Percentiles rank a stretch among this genome's conserved stretches.
Conservation (phyloP, 92 coral and sea anemone genomes). For the Siderastrea siderea region DNA sequence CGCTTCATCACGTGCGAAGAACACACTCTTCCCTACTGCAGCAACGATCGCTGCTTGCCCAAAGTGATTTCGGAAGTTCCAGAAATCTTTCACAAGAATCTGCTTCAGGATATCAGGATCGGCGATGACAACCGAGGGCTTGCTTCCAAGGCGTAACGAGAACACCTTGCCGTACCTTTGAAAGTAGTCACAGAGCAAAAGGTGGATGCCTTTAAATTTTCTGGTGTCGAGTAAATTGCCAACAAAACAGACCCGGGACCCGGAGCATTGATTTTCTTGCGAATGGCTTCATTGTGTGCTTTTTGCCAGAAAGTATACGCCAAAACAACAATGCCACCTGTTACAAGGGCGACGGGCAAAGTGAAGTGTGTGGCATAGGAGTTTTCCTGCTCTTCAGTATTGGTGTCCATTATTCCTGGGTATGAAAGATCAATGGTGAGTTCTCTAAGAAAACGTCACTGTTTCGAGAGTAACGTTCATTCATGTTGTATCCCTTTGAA, state of each 20-base stretch:
- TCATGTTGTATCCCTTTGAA: no score
- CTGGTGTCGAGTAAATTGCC: constrained; percentile 75
- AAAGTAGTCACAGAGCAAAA: constrained; percentile 57
- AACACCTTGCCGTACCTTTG: constrained; percentile 80
- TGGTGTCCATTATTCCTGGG: neutral
- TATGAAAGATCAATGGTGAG: neutral
- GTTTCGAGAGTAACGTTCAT: no score
- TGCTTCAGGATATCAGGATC: constrained; percentile 83
- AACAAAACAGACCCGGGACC: constrained; percentile 68
- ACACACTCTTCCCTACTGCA: constrained; percentile 29
- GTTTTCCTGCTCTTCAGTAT: neutral
- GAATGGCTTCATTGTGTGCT: constrained; percentile 21
- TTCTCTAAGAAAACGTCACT: no score
- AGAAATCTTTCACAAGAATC: constrained; percentile 80
- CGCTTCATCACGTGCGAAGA: constrained; percentile 52
- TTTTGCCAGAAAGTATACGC: neutral
- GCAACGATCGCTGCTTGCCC: neutral
- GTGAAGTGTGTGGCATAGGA: neutral
- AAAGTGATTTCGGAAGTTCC: constrained; percentile 68
- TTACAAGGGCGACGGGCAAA: neutral
- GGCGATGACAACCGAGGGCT: constrained; percentile 64
- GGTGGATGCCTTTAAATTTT: constrained; percentile 73
- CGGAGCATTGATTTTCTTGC: constrained; percentile 64
- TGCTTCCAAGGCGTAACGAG: constrained; percentile 57
- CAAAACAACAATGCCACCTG: neutral